Base-by-base conservation (phyloP, 1,140 invertebrate genomes). In the Metopolophium dirhodum region DNA sequence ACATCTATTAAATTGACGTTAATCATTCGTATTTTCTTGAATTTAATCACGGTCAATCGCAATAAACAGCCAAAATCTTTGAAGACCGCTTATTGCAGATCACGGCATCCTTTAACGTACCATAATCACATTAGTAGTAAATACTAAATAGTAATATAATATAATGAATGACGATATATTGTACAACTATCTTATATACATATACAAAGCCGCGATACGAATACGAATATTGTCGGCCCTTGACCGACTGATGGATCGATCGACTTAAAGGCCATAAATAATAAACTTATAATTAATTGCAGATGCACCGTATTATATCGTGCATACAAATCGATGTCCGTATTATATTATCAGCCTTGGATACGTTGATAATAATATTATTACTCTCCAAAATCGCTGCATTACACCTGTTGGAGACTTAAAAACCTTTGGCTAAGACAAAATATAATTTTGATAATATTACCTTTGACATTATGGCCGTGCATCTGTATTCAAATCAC, bases 171-270 rank as follows among this genome's bases (percentile, higher is more conserved):
- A 83, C 20, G 35, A 23, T 20, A n/a, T 35, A 57, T 23, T 51
- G 26, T n/a, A n/a, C 14, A 83, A 37, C 20, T 37, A 22, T 82
- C 35, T 18, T 68, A 8, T 51, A 85, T 41, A 4, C 30, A 85
- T 35, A 41, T 23, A 6, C 23, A 14, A 30, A 41, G 23, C 37
- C 14, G 26, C 85, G 85, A 37, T n/a, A 87, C 26, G 87, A 51
- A 89, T 89, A 89, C 87, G 87, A 89, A 89, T 89, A 47, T 37
- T 6, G 11, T 47, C n/a, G 51, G 30, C 87, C 87, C 87, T 89
- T 89, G 87, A 89, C 87, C 87, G 87, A 89, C 47, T 89, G 87
- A 54, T 51, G 1, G 23, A 51, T 20, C 41, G 45, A 47, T 87
- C 35, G 45, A 23, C 41, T 54, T 54, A 89, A 89, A 89, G 87